phyloP scores from a whole-genome alignment of 1,140 invertebrate species.

The Micrasema minimum region DNA sequence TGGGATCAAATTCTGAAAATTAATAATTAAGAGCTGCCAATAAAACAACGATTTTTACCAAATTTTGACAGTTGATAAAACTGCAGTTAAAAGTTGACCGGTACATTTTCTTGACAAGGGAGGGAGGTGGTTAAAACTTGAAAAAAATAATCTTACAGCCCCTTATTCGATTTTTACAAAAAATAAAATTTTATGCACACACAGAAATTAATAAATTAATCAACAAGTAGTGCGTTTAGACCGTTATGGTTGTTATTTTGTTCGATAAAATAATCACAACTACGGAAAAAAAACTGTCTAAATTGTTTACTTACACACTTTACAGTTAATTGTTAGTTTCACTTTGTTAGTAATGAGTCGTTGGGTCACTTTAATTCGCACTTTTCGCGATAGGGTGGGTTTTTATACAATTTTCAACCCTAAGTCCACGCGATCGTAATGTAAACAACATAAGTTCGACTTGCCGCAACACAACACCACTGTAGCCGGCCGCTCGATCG shows the following conservation, averaged over 20 bases:
- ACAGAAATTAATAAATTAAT: constrained; percentile 4
- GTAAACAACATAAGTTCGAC: constrained; percentile 18
- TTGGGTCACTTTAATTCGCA: constrained; percentile 31
- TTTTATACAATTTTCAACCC: constrained; percentile 9
- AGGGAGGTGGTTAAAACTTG: too few relatives aligned
- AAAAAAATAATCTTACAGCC: too few relatives aligned
- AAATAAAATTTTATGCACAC: constrained; percentile 1
- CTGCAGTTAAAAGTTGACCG: too few relatives aligned
- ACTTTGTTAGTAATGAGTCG: not conserved
- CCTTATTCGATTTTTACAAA: too few relatives aligned
- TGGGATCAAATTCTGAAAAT: too few relatives aligned
- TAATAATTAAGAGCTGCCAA: too few relatives aligned
- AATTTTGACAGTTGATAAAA: too few relatives aligned
- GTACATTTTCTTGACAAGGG: too few relatives aligned
- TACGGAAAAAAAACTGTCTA: not conserved
- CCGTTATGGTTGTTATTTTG: constrained; percentile 26
- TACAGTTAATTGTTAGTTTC: not conserved
- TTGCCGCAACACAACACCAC: constrained; percentile 1
- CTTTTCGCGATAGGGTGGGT: constrained; percentile 24
- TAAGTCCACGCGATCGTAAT: constrained; percentile 17
- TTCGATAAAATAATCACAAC: constrained; percentile 25
- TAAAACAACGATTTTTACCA: too few relatives aligned
- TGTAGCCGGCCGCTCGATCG: constrained; percentile 39
- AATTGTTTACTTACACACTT: not conserved
- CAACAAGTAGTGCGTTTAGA: not conserved